Base-by-base conservation (phyloP, 2,888 invertebrate genomes). In the Rotaria socialis region DNA sequence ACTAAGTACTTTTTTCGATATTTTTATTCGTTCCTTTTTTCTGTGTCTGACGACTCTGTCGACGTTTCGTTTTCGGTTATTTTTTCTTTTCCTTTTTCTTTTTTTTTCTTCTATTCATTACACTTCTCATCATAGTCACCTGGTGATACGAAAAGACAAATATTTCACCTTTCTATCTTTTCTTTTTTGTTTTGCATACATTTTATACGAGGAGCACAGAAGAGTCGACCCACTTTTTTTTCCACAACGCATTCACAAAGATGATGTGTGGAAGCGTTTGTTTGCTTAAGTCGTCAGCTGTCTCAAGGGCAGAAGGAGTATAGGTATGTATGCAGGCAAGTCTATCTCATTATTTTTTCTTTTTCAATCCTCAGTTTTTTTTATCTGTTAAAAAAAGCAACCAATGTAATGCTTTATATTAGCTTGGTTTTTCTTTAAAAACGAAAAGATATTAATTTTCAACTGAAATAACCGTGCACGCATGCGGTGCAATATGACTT, bases 141-240 rank as follows among this genome's bases (percentile, higher is more conserved):
- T 67, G 67, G 67, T 41, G 27, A 67, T 67, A 67, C 16, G 10
- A 67, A 35, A 35, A 67, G 35, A 67, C 67, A 24, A 35, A 14
- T 67, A 67, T 67, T 67, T 67, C 14, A 41, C 27, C 67, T 67
- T 67, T 35, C 67, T 67, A 67, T 67, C 67, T 67, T 67, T 67
- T 60, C n/a, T 60, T 60, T 41, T 67, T 4, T 67, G 4, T 56
- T 67, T 35, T 55, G 41, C 27, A 14, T 67, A 19, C 35, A 19
- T 19, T 41, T 50, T 19, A 35, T 67, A 35, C 16, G 35, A 50
- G 19, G 35, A 67, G 7, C 35, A 24, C 35, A 41, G 35, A 67
- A 35, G 3, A 14, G 67, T 7, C 67, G 19, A 67, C 35, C 35
- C 67, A 67, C 16, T 67, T 35, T 27, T 60, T 60, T 60, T 67